Evolutionary conservation across 2,888 invertebrate genomes (phyloP), one percentile per base, ranked within the genome.

Genomic region (Polietes domitor): DNA sequence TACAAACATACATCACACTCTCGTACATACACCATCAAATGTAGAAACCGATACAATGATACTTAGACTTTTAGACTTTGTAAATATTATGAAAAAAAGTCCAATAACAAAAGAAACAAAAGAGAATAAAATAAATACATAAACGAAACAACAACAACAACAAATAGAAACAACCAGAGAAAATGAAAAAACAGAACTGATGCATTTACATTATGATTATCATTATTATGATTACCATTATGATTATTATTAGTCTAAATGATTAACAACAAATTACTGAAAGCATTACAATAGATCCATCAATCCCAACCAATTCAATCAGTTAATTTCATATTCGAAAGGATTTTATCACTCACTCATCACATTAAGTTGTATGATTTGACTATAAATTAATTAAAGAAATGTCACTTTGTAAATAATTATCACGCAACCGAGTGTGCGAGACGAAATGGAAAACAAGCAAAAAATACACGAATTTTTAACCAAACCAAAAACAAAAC

Each of bases 71-170:
- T 74, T 70, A 68, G 43, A 68, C 41, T 68, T n/a, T 68, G 43
- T 68, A 43, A 41, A 68, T 61, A 61, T 26, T 28, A 61, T 9
- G 15, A 32, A 73, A 41, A 21, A 72, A 86, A 85, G 81, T 77
- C 77, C 86, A 87, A 86, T 84, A 84, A 83, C 82, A 15, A 81
- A 81, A 70, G 68, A 86, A 88, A 86, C 87, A 86, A 86, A 87
- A 87, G 86, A 76, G 83, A 81, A 77, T 26, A 32, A 21, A 50
- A n/a, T 65, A 58, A 77, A 17, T 1, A 74, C 4, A 17, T 24
- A 82, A 87, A 86, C 77, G 87, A 88, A 87, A 87, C 86, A 79
- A 87, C 87, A 86, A 88, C 84, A 84, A 37, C 37, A 87, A 89
- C 85, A 86, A 70, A 65, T 37, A n/a, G 87, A 70, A 47, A 55